A percentile compares a stretch with the other conserved stretches of the same genome.
Conservation (phyloP, 2,797 vertebrate genomes). For the Enteromius viviparus region DNA sequence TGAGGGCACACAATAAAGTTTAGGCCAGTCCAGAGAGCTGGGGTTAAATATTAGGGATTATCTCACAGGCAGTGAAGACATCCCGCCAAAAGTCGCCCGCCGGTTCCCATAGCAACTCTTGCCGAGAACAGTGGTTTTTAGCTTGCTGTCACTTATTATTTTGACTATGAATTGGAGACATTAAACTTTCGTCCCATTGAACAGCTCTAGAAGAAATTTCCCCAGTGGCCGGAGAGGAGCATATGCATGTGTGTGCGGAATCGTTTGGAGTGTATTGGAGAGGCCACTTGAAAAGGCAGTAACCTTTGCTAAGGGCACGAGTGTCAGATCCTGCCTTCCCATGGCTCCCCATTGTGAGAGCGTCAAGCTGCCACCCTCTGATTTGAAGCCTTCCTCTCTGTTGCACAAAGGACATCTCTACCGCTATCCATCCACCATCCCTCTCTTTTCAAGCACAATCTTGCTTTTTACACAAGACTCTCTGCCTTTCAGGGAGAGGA, state of each 20-base stretch:
- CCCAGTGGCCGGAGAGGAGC: conserved; percentile 51
- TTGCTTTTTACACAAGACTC: conserved; percentile 65
- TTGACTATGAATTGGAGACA: conserved; percentile 71
- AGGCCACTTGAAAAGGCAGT: conserved; percentile 73
- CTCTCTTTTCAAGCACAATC: conserved; percentile 72
- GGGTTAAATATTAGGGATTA: conserved; percentile 73
- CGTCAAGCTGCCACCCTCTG: conserved; percentile 74
- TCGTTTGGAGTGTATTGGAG: conserved; percentile 63
- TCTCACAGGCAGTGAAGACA: conserved; percentile 68
- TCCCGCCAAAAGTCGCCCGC: conserved; percentile 57
- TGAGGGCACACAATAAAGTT: conserved; percentile 67
- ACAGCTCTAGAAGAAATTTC: conserved; percentile 66
- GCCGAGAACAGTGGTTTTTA: conserved; percentile 63
- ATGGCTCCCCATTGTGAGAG: conserved; percentile 71
- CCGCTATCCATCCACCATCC: conserved; percentile 68
- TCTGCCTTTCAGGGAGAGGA: conserved; percentile 74
- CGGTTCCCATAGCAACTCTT: conserved; percentile 70
- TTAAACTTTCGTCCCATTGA: conserved; percentile 72
- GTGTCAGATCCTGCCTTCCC: conserved; percentile 71
- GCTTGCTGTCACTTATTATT: conserved; percentile 72
- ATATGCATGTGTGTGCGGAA: conserved; percentile 28
- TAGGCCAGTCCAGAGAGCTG: conserved; percentile 69
- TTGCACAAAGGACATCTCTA: conserved; percentile 72
- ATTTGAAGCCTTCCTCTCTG: conserved; percentile 72
- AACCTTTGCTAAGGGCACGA: conserved; percentile 70